Conservation (phyloP, 2,113 vertebrate genomes). For the Percopsis transmontana region DNA sequence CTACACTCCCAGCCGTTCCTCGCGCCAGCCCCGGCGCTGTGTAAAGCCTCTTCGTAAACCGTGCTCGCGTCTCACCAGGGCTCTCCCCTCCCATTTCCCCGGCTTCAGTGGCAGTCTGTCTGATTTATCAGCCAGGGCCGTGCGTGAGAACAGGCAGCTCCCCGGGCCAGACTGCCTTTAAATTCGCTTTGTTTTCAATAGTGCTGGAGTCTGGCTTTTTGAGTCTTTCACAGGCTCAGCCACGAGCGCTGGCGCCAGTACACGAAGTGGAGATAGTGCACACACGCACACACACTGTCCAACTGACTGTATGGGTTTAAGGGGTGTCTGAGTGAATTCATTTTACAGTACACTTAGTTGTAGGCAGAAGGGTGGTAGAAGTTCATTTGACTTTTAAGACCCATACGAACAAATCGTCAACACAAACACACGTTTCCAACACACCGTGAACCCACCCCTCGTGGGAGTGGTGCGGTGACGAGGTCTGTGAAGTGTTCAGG, state of each 20-base stretch:
- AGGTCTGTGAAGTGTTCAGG: constrained; percentile 68
- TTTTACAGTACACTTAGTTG: no score
- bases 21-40: neutral
- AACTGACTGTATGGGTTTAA: constrained; percentile 2
- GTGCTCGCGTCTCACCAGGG: neutral
- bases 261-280: constrained; percentile 29
- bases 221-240: constrained; percentile 26
- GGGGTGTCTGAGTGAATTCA: no score
- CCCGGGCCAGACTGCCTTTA: constrained; percentile 10
- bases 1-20: constrained; percentile 60
- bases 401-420: constrained; percentile 33
- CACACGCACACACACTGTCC: constrained; percentile 29
- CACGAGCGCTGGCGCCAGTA: constrained; percentile 22
- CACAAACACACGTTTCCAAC: constrained; percentile 47
- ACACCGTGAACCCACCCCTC: neutral
- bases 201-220: constrained; percentile 37
- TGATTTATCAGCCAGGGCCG: constrained; percentile 46
- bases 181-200: constrained; percentile 16
- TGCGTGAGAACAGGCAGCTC: constrained; percentile 26
- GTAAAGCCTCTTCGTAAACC: no score
- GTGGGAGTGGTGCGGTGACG: constrained; percentile 54
- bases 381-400: neutral
- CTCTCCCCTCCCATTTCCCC: neutral
- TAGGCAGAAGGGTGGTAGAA: no score
- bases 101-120: constrained; percentile 9